Evolutionary conservation across 2,888 invertebrate genomes (phyloP).

Genomic region (Chirona hameri): DNA sequence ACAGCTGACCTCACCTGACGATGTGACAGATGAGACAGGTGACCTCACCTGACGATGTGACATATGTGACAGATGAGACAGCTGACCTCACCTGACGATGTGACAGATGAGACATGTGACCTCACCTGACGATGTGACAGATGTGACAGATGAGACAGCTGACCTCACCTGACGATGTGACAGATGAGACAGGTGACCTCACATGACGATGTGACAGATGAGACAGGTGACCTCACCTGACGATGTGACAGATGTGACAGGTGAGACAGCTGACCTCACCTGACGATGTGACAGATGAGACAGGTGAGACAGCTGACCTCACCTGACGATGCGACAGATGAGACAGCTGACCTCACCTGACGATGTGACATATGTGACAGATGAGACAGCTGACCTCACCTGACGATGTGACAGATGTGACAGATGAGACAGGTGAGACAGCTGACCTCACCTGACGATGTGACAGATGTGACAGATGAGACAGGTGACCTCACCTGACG

Average conservation of each 20-base stretch:
- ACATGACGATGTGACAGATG: no score
- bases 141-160: no score
- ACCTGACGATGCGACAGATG: conserved; percentile 67
- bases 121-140: conserved; percentile 67
- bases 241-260: conserved; percentile 57
- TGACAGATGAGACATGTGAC: conserved; percentile 45
- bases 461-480: conserved; percentile 45
- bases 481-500: conserved; percentile 56
- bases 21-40: no score
- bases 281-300: conserved; percentile 63
- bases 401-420: conserved; percentile 63
- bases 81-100: conserved; percentile 63
- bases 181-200: no score
- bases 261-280: conserved; percentile 45
- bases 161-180: conserved; percentile 68
- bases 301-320: no score
- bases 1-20: no score
- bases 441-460: conserved; percentile 65
- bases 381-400: conserved; percentile 45
- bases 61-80: no score
- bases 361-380: conserved; percentile 57
- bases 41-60: conserved; percentile 67
- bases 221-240: conserved; percentile 53
- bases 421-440: no score
- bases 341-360: conserved; percentile 53